These are phyloP conservation scores for Nomia melanderi DNA, from an alignment of 1,140 invertebrate species.

Conservation along the genomic window DNA sequence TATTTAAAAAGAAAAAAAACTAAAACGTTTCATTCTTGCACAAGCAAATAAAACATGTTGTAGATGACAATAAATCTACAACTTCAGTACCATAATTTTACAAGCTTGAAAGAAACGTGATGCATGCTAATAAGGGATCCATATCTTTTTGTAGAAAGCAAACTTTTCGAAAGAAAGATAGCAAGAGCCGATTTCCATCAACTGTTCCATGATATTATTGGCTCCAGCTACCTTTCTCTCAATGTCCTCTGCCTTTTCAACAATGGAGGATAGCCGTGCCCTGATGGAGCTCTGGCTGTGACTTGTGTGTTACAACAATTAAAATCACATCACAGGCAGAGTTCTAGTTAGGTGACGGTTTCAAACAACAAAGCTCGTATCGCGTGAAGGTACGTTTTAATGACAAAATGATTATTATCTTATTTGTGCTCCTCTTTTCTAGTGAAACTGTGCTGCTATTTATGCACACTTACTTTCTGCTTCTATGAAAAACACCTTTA, in stretches of 20 bases:
- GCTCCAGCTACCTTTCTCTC: slow-evolving; percentile 36
- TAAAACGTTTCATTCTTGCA: slow-evolving; percentile 25
- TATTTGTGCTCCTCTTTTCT: slow-evolving; percentile 5
- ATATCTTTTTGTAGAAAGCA: slow-evolving; percentile 14
- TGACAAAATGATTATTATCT: slow-evolving; percentile 44
- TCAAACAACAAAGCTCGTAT: slow-evolving; percentile 62
- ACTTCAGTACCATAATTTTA: slow-evolving; percentile 3
- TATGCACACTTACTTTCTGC: not conserved
- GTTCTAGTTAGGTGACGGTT: slow-evolving; percentile 89
- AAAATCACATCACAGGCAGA: slow-evolving; percentile 94
- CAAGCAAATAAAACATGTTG: not conserved
- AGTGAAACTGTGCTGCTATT: too few species aligned
- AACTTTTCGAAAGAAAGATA: slow-evolving; percentile 29
- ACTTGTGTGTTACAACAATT: slow-evolving; percentile 84
- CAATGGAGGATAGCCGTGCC: slow-evolving; percentile 78
- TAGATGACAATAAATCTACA: not conserved
- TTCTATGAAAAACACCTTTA: not conserved
- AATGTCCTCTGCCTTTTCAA: slow-evolving; percentile 47
- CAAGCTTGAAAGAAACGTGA: slow-evolving; percentile 29
- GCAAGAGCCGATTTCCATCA: not conserved
- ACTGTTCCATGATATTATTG: not conserved
- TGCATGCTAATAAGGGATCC: slow-evolving; percentile 38
- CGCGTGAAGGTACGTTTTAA: slow-evolving; percentile 58
- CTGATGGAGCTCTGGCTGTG: slow-evolving; percentile 90
- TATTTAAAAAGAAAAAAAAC: not conserved